Evolutionary conservation across 2,113 vertebrate genomes (phyloP).

Genomic region (Chrysochloris asiatica): DNA sequence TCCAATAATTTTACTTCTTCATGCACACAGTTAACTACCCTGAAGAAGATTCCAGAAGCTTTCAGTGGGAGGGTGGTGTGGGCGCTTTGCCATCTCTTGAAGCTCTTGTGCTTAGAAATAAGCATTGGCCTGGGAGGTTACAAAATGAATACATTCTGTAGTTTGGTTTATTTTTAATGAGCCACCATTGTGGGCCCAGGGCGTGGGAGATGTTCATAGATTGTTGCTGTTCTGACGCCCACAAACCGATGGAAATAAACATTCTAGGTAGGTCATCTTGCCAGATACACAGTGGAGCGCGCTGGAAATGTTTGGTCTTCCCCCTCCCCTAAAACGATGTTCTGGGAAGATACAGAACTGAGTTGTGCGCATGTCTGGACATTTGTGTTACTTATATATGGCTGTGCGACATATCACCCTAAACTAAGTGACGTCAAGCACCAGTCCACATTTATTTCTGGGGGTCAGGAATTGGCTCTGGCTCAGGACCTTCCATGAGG

Average conservation of each 20-base stretch:
- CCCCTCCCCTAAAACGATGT: not conserved
- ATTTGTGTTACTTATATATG: too few relatives aligned
- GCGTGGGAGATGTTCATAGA: slow-evolving; percentile 51
- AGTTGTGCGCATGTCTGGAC: too few relatives aligned
- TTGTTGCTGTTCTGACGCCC: slow-evolving; percentile 17
- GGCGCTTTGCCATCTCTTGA: not conserved
- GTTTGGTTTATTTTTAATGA: slow-evolving; percentile 69
- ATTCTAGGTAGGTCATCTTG: slow-evolving; percentile 55
- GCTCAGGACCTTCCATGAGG: too few relatives aligned
- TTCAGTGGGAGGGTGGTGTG: not conserved
- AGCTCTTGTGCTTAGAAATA: slow-evolving; percentile 52
- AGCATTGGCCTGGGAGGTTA: slow-evolving; percentile 51
- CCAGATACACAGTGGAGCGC: not conserved
- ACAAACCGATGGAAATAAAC: slow-evolving; percentile 42
- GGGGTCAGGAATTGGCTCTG: not conserved
- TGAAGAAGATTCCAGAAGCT: slow-evolving; percentile 30
- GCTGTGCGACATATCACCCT: too few relatives aligned
- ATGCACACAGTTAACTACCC: not conserved
- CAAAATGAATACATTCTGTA: slow-evolving; percentile 49
- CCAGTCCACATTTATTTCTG: too few relatives aligned
- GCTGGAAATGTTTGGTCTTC: not conserved
- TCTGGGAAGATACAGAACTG: not conserved
- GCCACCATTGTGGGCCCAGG: not conserved
- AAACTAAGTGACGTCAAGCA: not conserved
- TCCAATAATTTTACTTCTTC: not conserved